Percentiles rank a stretch among this genome's conserved stretches.
Conservation (phyloP, 2,113 vertebrate genomes). For the Cranoglanis bouderius region DNA sequence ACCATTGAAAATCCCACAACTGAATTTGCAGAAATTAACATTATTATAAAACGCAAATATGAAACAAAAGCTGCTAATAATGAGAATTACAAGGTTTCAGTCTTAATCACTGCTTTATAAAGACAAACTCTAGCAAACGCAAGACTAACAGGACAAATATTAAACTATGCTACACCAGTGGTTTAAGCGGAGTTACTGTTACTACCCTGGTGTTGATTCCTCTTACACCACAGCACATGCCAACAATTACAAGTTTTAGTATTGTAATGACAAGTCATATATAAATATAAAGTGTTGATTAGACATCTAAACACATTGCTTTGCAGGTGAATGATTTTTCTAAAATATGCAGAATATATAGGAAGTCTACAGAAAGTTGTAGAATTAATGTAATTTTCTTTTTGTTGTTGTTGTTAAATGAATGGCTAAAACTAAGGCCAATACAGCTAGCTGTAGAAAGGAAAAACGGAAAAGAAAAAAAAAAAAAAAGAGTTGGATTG, state of each 20-base stretch:
- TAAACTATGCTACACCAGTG: background rate
- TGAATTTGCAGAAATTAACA: background rate
- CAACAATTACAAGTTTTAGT: too few species aligned
- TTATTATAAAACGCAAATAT: background rate
- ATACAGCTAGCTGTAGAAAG: too few species aligned
- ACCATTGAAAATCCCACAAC: background rate
- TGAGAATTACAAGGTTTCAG: background rate
- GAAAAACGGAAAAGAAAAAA: too few species aligned
- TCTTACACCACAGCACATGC: background rate
- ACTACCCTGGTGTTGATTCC: too few species aligned
- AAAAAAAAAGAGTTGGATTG: too few species aligned
- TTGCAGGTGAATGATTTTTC: too few species aligned
- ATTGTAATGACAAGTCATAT: too few species aligned
- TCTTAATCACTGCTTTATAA: background rate
- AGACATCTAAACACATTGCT: too few species aligned
- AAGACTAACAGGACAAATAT: background rate
- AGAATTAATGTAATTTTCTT: background rate
- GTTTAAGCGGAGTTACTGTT: background rate
- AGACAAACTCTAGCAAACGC: background rate
- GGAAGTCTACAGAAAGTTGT: background rate
- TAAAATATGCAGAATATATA: too few species aligned
- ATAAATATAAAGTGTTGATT: background rate
- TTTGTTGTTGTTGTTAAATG: too few species aligned
- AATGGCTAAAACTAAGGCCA: background rate
- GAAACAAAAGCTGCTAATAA: background rate